Base-by-base conservation (phyloP, 2,888 invertebrate species). In the Pocota personata region DNA sequence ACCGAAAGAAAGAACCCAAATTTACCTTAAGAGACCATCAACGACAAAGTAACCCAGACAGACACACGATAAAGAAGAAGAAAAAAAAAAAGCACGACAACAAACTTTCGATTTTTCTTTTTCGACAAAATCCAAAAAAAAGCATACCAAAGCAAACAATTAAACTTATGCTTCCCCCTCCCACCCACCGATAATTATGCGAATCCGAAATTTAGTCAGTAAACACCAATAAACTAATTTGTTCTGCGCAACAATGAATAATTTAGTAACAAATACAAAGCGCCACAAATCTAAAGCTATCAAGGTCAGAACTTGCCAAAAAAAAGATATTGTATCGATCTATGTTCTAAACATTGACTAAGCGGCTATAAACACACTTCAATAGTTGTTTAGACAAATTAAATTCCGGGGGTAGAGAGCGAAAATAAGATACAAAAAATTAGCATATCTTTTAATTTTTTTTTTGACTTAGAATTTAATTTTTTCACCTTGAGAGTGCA, bases 261-360 rank as follows among this genome's bases (percentile, higher is more conserved):
- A 78, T 60, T 78, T 52, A 58, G 16, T 32, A 57, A 24, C 46
- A 10, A 3, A 62, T 24, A 55, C 27, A 35, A 19, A 37, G 52
- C 57, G 24, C 24, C 40, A 24, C 32, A 46, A 30, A 73, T 62
- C 72, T 60, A 73, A 72, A 55, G 60, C 66, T 32, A n/a, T 21
- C 84, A 84, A 84, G 84, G 84, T 64, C 71, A 66, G 16, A 64
- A 69, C 64, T 73, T 35, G 66, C 48, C 60, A 67, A 82, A 66
- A 66, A 76, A 80, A 62, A 55, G 46, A 57, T 43, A 62, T 62
- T 14, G 21, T 48, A 14, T 27, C 19, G 32, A 4, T 46, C 24
- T 46, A 5, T 60, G 67, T 67, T 78, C 67, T 84, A 84, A 79
- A 73, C 73, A 84, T 57, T 69, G 69, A 75, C 82, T 83, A 78